Conservation (phyloP, 2,888 invertebrate genomes). For the Exocentrus adspersus region DNA sequence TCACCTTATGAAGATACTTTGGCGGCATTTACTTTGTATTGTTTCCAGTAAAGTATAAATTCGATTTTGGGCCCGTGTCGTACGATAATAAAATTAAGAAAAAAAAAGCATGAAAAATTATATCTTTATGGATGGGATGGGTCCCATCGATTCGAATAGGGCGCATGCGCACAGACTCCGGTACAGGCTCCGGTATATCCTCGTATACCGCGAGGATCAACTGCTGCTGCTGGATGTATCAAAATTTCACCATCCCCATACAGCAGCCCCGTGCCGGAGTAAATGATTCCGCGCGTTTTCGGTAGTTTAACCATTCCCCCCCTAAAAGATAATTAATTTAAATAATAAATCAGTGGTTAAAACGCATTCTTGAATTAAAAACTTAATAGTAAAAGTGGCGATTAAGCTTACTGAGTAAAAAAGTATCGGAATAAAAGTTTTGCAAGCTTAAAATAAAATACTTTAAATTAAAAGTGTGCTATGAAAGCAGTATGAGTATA, state of each 20-base stretch:
- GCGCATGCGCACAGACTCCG: slow-evolving; percentile 55
- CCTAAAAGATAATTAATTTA: neutral
- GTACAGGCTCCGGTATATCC: slow-evolving; percentile 53
- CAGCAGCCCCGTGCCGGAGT: slow-evolving; percentile 29
- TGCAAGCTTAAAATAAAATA: neutral
- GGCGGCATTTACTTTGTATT: slow-evolving; percentile 13
- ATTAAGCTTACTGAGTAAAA: neutral
- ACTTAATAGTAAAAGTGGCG: neutral
- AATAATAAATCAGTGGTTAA: neutral
- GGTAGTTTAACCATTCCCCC: slow-evolving; percentile 26
- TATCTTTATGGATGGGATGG: slow-evolving; percentile 57
- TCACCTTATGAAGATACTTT: no score
- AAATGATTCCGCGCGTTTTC: slow-evolving; percentile 32
- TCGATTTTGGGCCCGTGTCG: slow-evolving; percentile 19
- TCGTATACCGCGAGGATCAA: slow-evolving; percentile 43
- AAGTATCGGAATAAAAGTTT: slow-evolving; percentile 4
- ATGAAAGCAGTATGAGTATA: slow-evolving; percentile 29
- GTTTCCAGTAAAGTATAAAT: slow-evolving; percentile 8
- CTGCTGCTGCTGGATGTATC: slow-evolving; percentile 30
- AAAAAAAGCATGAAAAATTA: slow-evolving; percentile 42
- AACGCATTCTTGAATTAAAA: neutral
- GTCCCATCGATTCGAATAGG: slow-evolving; percentile 61
- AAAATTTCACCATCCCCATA: slow-evolving; percentile 28
- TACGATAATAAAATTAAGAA: slow-evolving; percentile 29
- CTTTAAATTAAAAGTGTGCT: slow-evolving; percentile 5